Percentiles rank a stretch among this genome's conserved stretches.
These are phyloP conservation scores for Oryzias woworae DNA, from an alignment of 2,113 vertebrate genomes.

Conservation along the genomic window DNA sequence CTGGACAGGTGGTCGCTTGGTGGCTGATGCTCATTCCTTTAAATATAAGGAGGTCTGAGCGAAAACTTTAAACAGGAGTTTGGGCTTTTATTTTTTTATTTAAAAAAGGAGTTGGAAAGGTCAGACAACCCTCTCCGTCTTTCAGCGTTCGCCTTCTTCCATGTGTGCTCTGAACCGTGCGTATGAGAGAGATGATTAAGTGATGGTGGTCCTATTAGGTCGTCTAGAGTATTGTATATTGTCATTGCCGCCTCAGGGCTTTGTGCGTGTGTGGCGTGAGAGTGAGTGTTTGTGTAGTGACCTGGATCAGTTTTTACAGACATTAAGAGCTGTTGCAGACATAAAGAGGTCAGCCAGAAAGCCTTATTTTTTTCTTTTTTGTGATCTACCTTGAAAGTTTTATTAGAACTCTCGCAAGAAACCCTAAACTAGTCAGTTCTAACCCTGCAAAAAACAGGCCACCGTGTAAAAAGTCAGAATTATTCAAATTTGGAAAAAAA, in stretches of 20 bases:
- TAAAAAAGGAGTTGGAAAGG: slow-evolving; percentile 45
- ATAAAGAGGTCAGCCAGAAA: slow-evolving; percentile 50
- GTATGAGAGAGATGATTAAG: slow-evolving; percentile 52
- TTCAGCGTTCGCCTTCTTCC: slow-evolving; percentile 17
- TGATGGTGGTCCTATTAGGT: slow-evolving; percentile 67
- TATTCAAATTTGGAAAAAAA: too few species aligned
- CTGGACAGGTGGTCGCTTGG: slow-evolving; percentile 33
- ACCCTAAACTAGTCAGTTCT: too few species aligned
- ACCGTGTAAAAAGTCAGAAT: too few species aligned
- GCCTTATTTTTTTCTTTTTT: slow-evolving; percentile 15
- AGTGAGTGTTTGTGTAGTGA: slow-evolving; percentile 55
- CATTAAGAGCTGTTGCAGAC: slow-evolving; percentile 52
- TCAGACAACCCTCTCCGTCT: slow-evolving; percentile 39
- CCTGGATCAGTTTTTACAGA: slow-evolving; percentile 63
- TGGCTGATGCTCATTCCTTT: slow-evolving; percentile 1
- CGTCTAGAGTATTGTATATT: slow-evolving; percentile 65
- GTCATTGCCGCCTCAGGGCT: slow-evolving; percentile 53
- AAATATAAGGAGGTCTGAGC: slow-evolving; percentile 26
- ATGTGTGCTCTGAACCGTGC: slow-evolving; percentile 36
- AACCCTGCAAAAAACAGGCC: too few species aligned
- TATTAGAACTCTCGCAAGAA: too few species aligned
- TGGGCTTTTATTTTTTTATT: slow-evolving; percentile 16
- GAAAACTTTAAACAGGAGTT: slow-evolving; percentile 24
- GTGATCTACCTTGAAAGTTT: slow-evolving; percentile 1
- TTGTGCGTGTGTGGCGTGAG: slow-evolving; percentile 18